Conservation (phyloP, 2,888 invertebrate genomes). For the Homarus gammarus region DNA sequence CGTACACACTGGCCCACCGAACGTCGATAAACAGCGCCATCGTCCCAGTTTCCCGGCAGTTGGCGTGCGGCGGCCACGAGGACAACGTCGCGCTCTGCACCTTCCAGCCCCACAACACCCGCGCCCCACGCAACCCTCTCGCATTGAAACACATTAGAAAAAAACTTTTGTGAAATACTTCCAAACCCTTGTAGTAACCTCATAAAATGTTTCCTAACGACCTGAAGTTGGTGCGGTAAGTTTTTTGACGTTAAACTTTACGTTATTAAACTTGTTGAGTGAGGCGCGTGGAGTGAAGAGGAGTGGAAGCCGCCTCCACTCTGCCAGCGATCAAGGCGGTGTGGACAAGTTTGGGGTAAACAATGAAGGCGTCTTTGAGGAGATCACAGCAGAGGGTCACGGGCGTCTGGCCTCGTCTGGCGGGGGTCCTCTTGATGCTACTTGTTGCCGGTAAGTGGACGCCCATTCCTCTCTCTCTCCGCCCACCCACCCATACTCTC, state of each 20-base stretch:
- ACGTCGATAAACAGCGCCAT: constrained; percentile 56
- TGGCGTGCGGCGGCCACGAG: constrained; percentile 25
- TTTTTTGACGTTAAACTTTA: neutral
- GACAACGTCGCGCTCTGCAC: neutral
- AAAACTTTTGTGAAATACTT: neutral
- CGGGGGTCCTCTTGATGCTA: constrained; percentile 12
- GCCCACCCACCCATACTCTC: neutral
- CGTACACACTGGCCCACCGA: constrained; percentile 29
- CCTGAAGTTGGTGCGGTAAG: neutral
- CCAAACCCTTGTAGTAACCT: neutral
- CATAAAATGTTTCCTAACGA: neutral
- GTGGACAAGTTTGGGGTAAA: constrained; percentile 31
- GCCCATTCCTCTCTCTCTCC: neutral
- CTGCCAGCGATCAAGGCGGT: neutral
- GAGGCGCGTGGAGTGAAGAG: neutral
- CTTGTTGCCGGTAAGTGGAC: constrained; percentile 48
- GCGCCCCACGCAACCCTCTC: constrained; percentile 1
- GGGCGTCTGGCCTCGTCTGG: neutral
- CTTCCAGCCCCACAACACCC: neutral
- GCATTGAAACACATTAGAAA: neutral
- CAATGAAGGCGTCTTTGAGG: constrained; percentile 37
- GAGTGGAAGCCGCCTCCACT: neutral
- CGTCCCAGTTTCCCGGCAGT: constrained; percentile 52
- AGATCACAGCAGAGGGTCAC: constrained; percentile 7
- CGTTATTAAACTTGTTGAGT: neutral